Evolutionary conservation across 1,140 invertebrate genomes (phyloP), one percentile per base, ranked within the genome.

Genomic region (Trichoplusia ni): DNA sequence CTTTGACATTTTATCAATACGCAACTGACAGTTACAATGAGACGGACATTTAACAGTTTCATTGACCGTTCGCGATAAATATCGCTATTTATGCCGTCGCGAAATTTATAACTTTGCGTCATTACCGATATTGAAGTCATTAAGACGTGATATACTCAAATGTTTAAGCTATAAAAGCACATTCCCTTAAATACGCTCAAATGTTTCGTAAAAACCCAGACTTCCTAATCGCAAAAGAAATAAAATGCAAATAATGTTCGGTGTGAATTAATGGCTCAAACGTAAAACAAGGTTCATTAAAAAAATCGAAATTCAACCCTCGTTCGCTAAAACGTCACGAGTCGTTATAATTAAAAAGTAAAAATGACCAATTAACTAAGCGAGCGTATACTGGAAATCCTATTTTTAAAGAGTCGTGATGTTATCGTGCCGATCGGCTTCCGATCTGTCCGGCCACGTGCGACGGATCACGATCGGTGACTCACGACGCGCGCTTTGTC

Each of bases 401-500:
- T 21, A 31, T 47, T 47, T 46, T 38, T 19, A 29, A 16, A 23
- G n/a, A 21, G 11, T 77, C 75, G 74, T 76, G 74, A 73, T 47
- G 47, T 54, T 47, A 47, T 47, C 56, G 56, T 35, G 11, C 16
- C 29, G 56, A 60, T 51, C 53, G 33, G 67, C 63, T 65, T 71
- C 67, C 64, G 71, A 64, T 56, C 56, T 60, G 31, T 38, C 13
- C 18, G 31, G 71, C 31, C 80, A 80, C 80, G 75, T 76, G 80
- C 78, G 80, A 68, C 67, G 44, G 58, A 60, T 73, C 77, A 82
- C 80, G 77, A 77, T 69, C 25, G 9, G 37, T 18, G 31, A 63
- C 64, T 78, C 80, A 82, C 81, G 79, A 78, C 73, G 62, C 38
- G 64, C 68, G 69, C 38, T 44, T 67, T 60, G 67, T 75, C 71